Conservation (phyloP, 2,888 invertebrate species). For the Nemoura dubitans region DNA sequence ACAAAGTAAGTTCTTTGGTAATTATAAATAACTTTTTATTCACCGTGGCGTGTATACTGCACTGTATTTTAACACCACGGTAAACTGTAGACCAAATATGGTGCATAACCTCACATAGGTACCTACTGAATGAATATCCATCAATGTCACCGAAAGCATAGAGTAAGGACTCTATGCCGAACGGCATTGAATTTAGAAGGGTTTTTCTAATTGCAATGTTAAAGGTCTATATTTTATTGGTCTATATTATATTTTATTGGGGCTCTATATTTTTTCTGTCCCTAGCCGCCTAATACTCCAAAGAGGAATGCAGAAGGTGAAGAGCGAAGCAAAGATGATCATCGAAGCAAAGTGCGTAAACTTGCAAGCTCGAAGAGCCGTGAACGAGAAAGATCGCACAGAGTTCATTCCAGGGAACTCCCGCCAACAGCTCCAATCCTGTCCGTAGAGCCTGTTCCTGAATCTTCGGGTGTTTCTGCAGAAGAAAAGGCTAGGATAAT, state of each 20-base stretch:
- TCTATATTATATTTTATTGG: too few species aligned
- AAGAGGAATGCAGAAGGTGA: conserved; percentile 69
- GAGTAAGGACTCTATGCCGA: too few species aligned
- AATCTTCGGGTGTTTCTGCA: conserved; percentile 62
- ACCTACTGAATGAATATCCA: too few species aligned
- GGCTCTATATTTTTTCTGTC: conserved; percentile 48
- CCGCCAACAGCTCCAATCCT: conserved; percentile 8
- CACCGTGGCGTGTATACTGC: conserved; percentile 18
- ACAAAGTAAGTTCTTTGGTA: conserved; percentile 60
- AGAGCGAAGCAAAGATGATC: conserved; percentile 72
- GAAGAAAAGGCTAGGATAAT: conserved; percentile 79
- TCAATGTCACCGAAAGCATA: too few species aligned
- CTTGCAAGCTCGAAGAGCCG: conserved; percentile 44
- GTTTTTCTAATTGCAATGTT: too few species aligned
- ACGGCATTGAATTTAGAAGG: too few species aligned
- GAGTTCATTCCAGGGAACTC: not conserved
- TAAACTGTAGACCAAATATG: not conserved
- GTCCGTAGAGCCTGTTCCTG: conserved; percentile 50
- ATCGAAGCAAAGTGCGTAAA: conserved; percentile 60
- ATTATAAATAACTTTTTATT: conserved; percentile 52
- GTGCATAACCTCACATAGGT: not conserved
- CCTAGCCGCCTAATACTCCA: conserved; percentile 83
- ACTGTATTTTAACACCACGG: not conserved
- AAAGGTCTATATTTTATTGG: too few species aligned
- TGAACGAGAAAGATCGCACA: conserved; percentile 33